Conservation (phyloP, 2,888 invertebrate genomes). For the Scaeva pyrastri region DNA sequence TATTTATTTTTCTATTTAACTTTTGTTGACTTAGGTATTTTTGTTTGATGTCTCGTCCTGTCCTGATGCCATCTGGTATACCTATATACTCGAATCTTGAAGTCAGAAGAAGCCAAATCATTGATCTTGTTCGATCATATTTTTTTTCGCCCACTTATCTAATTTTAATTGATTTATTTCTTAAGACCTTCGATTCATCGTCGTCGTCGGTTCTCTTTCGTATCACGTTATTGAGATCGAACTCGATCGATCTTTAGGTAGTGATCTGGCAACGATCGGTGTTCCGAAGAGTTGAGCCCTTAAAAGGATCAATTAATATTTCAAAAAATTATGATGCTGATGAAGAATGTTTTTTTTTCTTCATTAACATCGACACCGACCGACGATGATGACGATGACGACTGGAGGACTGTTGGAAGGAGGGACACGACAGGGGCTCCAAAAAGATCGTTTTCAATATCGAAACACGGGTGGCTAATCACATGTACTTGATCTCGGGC, state of each 20-base stretch:
- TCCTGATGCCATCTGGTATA: slow-evolving; percentile 3
- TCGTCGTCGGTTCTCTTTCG: neutral
- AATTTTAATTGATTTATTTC: slow-evolving; percentile 65
- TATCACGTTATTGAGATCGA: slow-evolving; percentile 39
- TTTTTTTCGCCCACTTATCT: slow-evolving; percentile 64
- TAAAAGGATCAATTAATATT: slow-evolving; percentile 72
- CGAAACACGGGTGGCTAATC: slow-evolving; percentile 73
- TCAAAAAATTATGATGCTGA: slow-evolving; percentile 55
- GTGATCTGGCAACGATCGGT: slow-evolving; percentile 8
- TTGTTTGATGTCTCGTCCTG: slow-evolving; percentile 30
- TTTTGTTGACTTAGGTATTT: slow-evolving; percentile 50
- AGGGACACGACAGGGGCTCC: neutral
- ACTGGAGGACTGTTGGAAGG: neutral
- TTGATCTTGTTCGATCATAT: slow-evolving; percentile 29
- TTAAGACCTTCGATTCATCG: neutral
- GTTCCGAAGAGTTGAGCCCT: slow-evolving; percentile 24
- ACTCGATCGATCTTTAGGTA: slow-evolving; percentile 49
- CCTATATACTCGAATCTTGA: neutral
- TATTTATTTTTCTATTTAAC: slow-evolving; percentile 49
- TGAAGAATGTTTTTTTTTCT: slow-evolving; percentile 50
- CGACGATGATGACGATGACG: neutral
- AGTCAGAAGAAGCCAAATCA: neutral
- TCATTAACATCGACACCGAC: no score
- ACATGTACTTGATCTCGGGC: slow-evolving; percentile 60
- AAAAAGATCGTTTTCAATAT: slow-evolving; percentile 50